Evolutionary conservation across 2,113 vertebrate genomes (phyloP), one percentile per base, ranked within the genome.

Genomic region (Ailurus styani): DNA sequence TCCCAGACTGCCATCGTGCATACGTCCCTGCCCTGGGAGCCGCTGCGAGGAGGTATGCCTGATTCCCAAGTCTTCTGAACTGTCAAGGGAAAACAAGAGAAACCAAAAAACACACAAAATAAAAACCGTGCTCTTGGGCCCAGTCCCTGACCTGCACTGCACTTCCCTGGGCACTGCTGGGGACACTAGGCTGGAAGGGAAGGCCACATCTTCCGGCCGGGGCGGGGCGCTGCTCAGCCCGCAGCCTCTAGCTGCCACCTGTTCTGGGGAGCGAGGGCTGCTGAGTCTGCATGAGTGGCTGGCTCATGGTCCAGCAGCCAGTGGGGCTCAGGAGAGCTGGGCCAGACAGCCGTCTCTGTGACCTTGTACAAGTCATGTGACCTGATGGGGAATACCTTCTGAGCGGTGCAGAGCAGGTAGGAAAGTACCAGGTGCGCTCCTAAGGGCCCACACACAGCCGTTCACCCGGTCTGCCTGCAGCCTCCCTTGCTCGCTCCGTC

Each of bases 51-150:
- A n/a, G 40, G 18, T n/a, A 45, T 6, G 37, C n/a, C 31, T 25
- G 20, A 9, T 60, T 93, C 62, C 68, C 82, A 88, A 62, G 68
- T 81, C 34, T 40, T 77, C 45, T 70, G n/a, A 70, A 77, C 70
- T 47, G 29, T 66, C 37, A 79, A 93, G 34, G 42, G 66, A 86
- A 87, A 94, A 66, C 8, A 37, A 96, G 77, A 83, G 12, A 55
- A 75, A 90, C 42, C 1, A 2, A 47, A 60, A 78, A 94, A 13
- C 34, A 81, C n/a, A 45, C 15, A 27, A 57, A 89, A 68, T 4
- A 1, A 47, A 88, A 68, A 29, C 47, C 68, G 34, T 10, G 86
- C 55, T 66, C 45, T 79, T 73, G 37, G 70, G 54, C 78, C 37
- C n/a, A 57, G 42, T 50, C 10, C 31, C 8, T 11, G 8, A 18